Conservation (phyloP, 2,888 invertebrate species). For the Plagiodera versicolora region DNA sequence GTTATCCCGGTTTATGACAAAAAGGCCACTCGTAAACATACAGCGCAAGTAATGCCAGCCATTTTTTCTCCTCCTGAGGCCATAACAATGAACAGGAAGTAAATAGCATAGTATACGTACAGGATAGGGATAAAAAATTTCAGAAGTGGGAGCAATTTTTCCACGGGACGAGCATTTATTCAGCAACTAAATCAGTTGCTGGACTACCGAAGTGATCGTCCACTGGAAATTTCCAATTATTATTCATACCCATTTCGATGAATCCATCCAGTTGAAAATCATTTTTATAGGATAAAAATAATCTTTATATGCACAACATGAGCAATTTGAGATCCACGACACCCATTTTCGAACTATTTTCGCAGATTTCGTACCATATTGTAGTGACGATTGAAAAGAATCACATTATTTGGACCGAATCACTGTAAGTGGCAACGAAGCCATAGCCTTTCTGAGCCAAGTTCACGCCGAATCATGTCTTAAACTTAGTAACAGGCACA, state of each 20-base stretch:
- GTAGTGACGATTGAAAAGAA: too few relatives aligned
- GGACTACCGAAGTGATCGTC: not conserved
- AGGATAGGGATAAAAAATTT: not conserved
- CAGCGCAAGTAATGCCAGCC: conserved; percentile 2
- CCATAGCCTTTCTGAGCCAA: too few relatives aligned
- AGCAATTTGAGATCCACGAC: too few relatives aligned
- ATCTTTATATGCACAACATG: too few relatives aligned
- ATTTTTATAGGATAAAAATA: too few relatives aligned
- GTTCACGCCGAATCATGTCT: too few relatives aligned
- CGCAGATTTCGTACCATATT: too few relatives aligned
- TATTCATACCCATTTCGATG: not conserved
- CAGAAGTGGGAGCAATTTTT: not conserved
- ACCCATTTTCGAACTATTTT: too few relatives aligned
- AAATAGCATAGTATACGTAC: conserved; percentile 6
- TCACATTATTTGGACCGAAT: too few relatives aligned
- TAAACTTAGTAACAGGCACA: too few relatives aligned
- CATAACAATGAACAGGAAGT: conserved; percentile 13
- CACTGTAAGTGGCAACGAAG: too few relatives aligned
- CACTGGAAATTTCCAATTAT: not conserved
- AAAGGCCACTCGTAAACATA: conserved; percentile 7
- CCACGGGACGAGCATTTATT: not conserved
- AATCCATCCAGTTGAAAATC: not conserved
- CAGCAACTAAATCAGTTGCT: too few relatives aligned
- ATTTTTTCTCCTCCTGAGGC: conserved; percentile 2
- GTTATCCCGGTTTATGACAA: conserved; percentile 3